Base-by-base conservation (phyloP, 2,113 vertebrate genomes). In the Oncorhynchus masou region DNA sequence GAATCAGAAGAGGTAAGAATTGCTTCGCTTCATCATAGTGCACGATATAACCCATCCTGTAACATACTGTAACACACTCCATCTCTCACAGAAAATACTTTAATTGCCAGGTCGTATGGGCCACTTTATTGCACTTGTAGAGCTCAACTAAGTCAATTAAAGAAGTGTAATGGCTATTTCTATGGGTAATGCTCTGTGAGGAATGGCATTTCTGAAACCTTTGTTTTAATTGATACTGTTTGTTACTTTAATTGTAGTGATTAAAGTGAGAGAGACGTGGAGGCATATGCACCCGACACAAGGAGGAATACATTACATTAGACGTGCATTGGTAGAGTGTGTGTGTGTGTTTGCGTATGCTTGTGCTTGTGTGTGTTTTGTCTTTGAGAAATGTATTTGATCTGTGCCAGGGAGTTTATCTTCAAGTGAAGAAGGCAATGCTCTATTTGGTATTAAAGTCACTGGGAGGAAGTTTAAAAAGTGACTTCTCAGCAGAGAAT, bases 401-500 rank as follows among this genome's bases (percentile, higher is more conserved):
- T 45, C 39, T 45, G 39, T 45, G 8, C 39, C 68, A 31, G 71
- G 25, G 65, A 84, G 76, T 86, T 88, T 85, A 85, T 84, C 79
- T 68, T 31, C 70, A 68, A 77, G 78, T 20, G 1, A 68, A 71
- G 66, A 60, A 79, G 76, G 76, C 62, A 74, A 57, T 57, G 80
- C 81, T 88, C 83, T 79, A 75, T 85, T 82, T 87, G 79, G 87
- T 86, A 82, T 88, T 88, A 87, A 85, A 87, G 86, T 87, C 85
- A 73, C 77, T 54, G 51, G 16, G 16, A 77, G 83, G 81, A 88
- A 90, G 90, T 91, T 91, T 84, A 59, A 87, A 84, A 88, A 91
- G 88, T 85, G 83, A 90, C 87, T 89, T 88, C 86, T 87, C 84
- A 88, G 89, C 81, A 88, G 81, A 82, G 81, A 87, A 89, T 86